Conservation (phyloP, 2,797 vertebrate species). For the Tangara arthus region DNA sequence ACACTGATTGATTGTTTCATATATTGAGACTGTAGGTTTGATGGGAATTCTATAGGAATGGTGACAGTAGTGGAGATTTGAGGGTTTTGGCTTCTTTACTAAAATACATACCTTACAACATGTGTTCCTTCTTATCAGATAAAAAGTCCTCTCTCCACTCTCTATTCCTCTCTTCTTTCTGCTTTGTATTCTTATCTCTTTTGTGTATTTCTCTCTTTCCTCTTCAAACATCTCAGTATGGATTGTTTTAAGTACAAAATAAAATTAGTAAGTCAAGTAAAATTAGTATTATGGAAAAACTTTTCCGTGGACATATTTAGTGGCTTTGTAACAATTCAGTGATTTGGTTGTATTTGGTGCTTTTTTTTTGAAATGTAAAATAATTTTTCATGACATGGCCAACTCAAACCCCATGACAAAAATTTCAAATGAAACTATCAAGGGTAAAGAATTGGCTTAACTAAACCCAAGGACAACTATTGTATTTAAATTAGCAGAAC, state of each 20-base stretch:
- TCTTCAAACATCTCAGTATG: background rate
- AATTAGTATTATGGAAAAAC: background rate
- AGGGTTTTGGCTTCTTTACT: background rate
- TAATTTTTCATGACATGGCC: background rate
- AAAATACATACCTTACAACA: background rate
- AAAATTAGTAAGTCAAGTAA: background rate
- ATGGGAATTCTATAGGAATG: background rate
- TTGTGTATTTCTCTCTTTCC: background rate
- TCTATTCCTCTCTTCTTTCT: background rate
- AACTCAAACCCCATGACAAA: background rate
- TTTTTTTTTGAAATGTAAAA: background rate
- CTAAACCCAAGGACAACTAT: background rate
- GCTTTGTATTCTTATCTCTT: background rate
- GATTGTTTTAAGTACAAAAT: background rate
- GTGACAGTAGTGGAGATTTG: background rate
- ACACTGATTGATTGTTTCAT: constrained; percentile 7
- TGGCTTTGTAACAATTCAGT: background rate
- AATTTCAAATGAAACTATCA: background rate
- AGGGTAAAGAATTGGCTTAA: background rate
- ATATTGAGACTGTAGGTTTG: background rate
- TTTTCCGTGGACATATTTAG: background rate
- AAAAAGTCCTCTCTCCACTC: background rate
- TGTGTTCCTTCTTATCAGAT: background rate
- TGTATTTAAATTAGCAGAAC: background rate
- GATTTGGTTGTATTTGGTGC: background rate